phyloP scores from a whole-genome alignment of 2,888 invertebrate species.

The Emmelina monodactyla region DNA sequence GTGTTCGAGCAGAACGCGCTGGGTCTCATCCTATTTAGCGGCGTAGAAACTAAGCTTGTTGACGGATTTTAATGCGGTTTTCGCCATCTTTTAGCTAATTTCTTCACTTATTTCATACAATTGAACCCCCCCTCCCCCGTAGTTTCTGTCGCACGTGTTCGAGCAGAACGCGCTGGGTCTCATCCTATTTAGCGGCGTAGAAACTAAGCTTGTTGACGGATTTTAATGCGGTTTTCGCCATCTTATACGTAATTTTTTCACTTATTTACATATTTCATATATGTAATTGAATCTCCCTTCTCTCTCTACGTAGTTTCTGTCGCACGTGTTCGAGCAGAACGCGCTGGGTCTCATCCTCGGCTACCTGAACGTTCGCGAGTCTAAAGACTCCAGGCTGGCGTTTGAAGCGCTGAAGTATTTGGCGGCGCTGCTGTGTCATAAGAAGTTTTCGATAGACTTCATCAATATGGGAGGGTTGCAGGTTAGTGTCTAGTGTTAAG shows the following conservation, averaged over 20 bases:
- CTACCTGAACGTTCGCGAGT: constrained; percentile 88
- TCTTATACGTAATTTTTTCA: too few species aligned
- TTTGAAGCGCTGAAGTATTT: constrained; percentile 97
- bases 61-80: too few species aligned
- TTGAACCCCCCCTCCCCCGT: too few species aligned
- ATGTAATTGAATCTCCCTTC: not conserved
- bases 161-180: constrained; percentile 91
- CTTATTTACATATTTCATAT: too few species aligned
- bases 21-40: constrained; percentile 88
- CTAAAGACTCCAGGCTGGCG: constrained; percentile 89
- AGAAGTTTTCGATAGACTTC: constrained; percentile 97
- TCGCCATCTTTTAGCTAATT: too few species aligned
- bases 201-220: too few species aligned
- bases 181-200: too few species aligned
- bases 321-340: constrained; percentile 92
- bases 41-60: too few species aligned
- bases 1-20: constrained; percentile 94
- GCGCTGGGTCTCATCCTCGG: constrained; percentile 89
- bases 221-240: too few species aligned
- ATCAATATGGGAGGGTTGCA: constrained; percentile 87
- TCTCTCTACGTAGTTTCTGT: constrained; percentile 83
- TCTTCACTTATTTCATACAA: too few species aligned
- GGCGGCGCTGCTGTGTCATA: constrained; percentile 93
- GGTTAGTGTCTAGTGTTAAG: constrained; percentile 51
- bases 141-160: constrained; percentile 91